Evolutionary conservation across 2,113 vertebrate genomes (phyloP).

Genomic region (Cephalopterus ornatus): DNA sequence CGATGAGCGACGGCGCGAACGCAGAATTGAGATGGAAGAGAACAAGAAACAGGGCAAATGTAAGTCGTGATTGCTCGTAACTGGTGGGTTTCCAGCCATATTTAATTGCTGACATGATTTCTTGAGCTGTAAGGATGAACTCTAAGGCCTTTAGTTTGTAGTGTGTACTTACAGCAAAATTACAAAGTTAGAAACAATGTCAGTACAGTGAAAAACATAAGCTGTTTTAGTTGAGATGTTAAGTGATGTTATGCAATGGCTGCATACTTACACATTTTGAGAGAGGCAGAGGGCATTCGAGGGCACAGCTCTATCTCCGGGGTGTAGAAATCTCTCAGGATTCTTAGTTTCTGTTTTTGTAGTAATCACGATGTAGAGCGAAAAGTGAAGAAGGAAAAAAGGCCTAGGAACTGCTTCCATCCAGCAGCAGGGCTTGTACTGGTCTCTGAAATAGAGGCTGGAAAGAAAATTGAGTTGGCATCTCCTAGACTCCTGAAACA

Average conservation of each 20-base stretch:
- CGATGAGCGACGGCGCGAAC: conserved; percentile 92
- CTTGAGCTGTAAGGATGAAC: neutral
- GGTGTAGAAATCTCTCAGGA: neutral
- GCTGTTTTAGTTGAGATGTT: neutral
- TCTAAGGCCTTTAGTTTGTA: neutral
- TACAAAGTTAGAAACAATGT: neutral
- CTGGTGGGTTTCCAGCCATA: neutral
- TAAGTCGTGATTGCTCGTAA: conserved; percentile 63
- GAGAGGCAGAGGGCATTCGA: neutral
- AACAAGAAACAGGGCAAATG: conserved; percentile 97
- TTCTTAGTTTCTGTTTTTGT: neutral
- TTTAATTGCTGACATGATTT: neutral
- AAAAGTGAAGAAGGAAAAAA: neutral
- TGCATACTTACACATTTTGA: neutral
- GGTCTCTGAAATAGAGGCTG: neutral
- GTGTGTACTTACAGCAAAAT: neutral
- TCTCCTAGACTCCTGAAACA: conserved; percentile 7
- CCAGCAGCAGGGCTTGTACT: neutral
- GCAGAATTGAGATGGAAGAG: conserved; percentile 95
- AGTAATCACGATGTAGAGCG: neutral
- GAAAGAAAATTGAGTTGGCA: conserved; percentile 16
- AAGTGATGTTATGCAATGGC: neutral
- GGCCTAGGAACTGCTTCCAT: neutral
- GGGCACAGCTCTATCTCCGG: neutral
- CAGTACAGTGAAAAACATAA: neutral